Base-by-base conservation (phyloP, 1,140 invertebrate genomes). In the Zaprionus ornatus region DNA sequence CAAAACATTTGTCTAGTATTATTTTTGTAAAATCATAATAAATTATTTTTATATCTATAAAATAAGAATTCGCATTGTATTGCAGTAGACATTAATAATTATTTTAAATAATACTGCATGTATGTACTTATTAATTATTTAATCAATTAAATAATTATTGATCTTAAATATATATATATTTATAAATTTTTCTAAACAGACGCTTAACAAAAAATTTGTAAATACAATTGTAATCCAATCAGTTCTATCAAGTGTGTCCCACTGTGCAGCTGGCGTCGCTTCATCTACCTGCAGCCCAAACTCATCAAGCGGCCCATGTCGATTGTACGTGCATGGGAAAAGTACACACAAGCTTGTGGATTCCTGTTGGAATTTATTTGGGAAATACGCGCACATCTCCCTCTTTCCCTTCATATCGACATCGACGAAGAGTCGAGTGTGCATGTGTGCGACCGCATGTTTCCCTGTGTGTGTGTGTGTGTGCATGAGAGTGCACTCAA, bases 321-420 rank as follows among this genome's bases (percentile, higher is more conserved):
- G 84, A 88, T 88, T 88, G 85, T 85, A 90, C 86, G 84, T 87
- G 85, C 85, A 90, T 86, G 82, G 85, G 85, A 90, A 90, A 90
- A 90, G 85, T 90, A 90, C 85, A 90, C 85, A 90, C 82, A 90
- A 82, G 76, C 86, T 90, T 79, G 85, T 79, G 82, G 77, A 90
- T 90, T 90, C 85, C 86, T 90, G 85, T 90, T 90, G 85, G 85
- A 90, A 90, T 90, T 90, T 90, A 90, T 90, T 90, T 90, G 85
- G 85, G 85, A 90, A 90, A 90, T 90, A 88, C 84, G 70, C 82
- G 69, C 74, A 81, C 70, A 72, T 23, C 55, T 69, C 65, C 23
- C 69, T 54, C 76, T 66, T 52, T 40, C 37, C 13, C 37, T n/a
- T 37, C 35, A 15, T 37, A 37, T 37, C 56, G 32, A 42, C 42